Base-by-base conservation (phyloP, 2,888 invertebrate species). In the Timandra comae region DNA sequence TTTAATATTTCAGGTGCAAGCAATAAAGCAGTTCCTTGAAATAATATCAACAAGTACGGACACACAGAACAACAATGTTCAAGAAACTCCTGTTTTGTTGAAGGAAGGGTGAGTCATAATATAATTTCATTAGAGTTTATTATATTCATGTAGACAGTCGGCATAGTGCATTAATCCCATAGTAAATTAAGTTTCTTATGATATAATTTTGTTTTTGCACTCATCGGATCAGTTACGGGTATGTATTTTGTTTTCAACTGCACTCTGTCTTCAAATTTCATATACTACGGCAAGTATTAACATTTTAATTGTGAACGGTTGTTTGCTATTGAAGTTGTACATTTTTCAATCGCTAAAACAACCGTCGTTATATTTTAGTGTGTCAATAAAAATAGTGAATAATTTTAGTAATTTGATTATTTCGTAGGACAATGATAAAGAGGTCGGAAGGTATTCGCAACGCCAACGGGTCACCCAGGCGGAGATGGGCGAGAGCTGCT, bases 21-120 rank as follows among this genome's bases (percentile, higher is more conserved):
- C 93, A 41, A 91, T 93, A 46, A 90, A 91, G 65, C 91, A 94
- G 88, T 96, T 96, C 81, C 86, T 97, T 43, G 96, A 96, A 85
- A 92, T 94, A 52, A 94, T 97, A 65, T 96, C 96, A 24, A 93
- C 95, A 2, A 91, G 91, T 49, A 88, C 91, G 6, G 90, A 89
- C 65, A 88, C 90, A 27, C 89, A 89, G 50, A 87, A 87, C 57
- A 87, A 87, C 63, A 70, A 87, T 56, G 52, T 86, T 49, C 88
- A 89, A 61, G 91, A 91, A 45, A 88, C 89, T 25, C 94, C 95
- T 28, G 93, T 96, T 48, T 88, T 95, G 56, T 88, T 97, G 29
- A 96, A 96, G 87, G 96, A 97, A 88, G 96, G 96, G 96, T 96
- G 78, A 89, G 93, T 87, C 38, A n/a, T n/a, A n/a, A n/a, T n/a